Base-by-base conservation (phyloP, 2,888 invertebrate species). In the Ethmia dodecea region DNA sequence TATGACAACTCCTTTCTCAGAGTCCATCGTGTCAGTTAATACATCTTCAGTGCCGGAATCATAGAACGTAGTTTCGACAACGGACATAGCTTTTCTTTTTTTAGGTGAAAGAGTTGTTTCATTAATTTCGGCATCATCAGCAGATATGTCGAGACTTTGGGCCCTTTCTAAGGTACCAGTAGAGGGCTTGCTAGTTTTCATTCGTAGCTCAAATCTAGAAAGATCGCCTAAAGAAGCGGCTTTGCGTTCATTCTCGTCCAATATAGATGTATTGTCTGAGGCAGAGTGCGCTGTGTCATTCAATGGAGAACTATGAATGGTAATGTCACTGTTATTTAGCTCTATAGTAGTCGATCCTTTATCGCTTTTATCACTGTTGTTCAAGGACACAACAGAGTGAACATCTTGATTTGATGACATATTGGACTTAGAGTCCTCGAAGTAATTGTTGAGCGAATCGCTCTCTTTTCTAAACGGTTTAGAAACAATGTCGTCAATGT, bases 181-280 rank as follows among this genome's bases (percentile, higher is more conserved):
- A 2, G 87, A 65, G 5, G 86, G 81, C 40, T 84, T 79, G 45
- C 64, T 86, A 13, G 78, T 60, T 44, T 79, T 84, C 24, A 81
- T 47, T 51, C 79, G 67, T 6, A 83, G 41, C 55, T 87, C 83
- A 42, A 94, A 91, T 60, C 91, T 90, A 0, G 93, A 93, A 31
- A 94, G 74, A 69, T 94, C 94, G 0, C 94, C 94, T 1, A 94
- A 83, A 22, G 94, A 94, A 0, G 94, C 92, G 2, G 94, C 93
- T 75, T 92, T 93, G 11, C 94, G 78, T 57, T 90, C 90, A 45
- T 91, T 90, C 31, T 90, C 89, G 42, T 88, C 88, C 37, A 79
- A 66, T 35, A 79, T 70, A 1, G 88, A 87, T 6, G 79, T 67
- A 47, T 88, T 83, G 43, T 79, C 84, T 5, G 81, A 78, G 1